Base-by-base conservation (phyloP, 2,797 vertebrate genomes). In the Catamblyrhynchus diadema region DNA sequence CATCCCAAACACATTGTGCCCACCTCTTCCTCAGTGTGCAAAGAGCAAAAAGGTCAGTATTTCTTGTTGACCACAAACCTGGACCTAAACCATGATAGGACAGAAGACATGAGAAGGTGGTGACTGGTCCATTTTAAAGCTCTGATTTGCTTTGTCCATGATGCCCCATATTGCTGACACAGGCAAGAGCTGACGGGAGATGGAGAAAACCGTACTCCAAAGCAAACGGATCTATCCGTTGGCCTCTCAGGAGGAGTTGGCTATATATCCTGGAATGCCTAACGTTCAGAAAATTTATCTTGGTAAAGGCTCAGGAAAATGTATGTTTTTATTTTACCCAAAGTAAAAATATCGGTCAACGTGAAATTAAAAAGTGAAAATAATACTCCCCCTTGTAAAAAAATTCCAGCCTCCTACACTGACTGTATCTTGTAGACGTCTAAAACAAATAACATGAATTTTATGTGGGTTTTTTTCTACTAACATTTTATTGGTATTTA, bases 341-440 rank as follows among this genome's bases (percentile, higher is more conserved):
- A 83, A 97, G 91, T 95, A 97, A 96, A 96, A 97, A 96, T 96
- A 96, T 81, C 81, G 45, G 80, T 97, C 96, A 96, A 96, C 28
- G 87, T 86, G 86, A 96, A 97, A 96, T 96, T 97, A 95, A 97
- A 96, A 97, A 95, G 85, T 95, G 80, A 89, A 97, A 97, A 96
- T 88, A 97, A 96, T 96, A 96, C 78, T 95, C 81, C 47, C 30
- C 61, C 80, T 96, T 93, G 75, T 96, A 85, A 94, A 96, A 95
- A 95, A 96, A 87, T 96, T 94, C 66, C 80, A 96, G 86, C 56
- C 93, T 96, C 84, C 93, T 94, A 93, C 51, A 71, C 65, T 91
- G 62, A 86, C 81, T 90, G 59, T 93, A 96, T 96, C 77, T 94
- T 71, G 9, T 42, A 62, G 56, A 86, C 57, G 93, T 96, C 93